Evolutionary conservation across 2,888 invertebrate species (phyloP), one percentile per base, ranked within the genome.

Genomic region (Asteroscopus sphinx): DNA sequence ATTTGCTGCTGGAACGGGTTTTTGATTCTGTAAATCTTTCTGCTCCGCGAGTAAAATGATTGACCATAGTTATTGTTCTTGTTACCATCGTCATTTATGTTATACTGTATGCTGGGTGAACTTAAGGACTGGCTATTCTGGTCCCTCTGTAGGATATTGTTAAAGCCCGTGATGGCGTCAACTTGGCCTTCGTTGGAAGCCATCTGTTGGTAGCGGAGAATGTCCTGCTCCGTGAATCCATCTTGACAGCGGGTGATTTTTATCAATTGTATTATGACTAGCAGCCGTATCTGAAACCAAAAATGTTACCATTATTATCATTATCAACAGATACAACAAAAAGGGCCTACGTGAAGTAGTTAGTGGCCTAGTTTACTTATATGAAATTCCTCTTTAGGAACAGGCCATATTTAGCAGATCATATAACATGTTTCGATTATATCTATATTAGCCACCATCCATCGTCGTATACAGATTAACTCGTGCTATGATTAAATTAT

Each of bases 221-320:
- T 73, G 49, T 93, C 92, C 65, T 88, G 89, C 61, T 93, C 85
- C 64, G 85, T 76, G 77, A 85, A 92, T 63, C 87, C 90, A 86
- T 94, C 90, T 83, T 94, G 93, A 82, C 92, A 89, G 80, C 79
- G 79, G 63, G 77, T 79, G 61, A 75, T 78, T 66, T 80, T 78
- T 74, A 88, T 76, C 61, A 90, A 68, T 79, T 89, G 82, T 76
- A 88, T 82, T 74, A 89, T 80, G 82, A 90, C 88, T 88, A 94
- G 86, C 87, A 92, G 84, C 89, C 90, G 89, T 89, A 94, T 90
- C 94, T 94, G 94, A 55, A 93, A 94, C 55, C 76, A 77, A 79
- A 68, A 76, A 69, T 77, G 58, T 6, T 15, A 12, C 17, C 0
- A 35, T 52, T 16, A 52, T n/a, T 41, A 25, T 33, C 7, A 33